Evolutionary conservation across 2,888 invertebrate genomes (phyloP), one percentile per base, ranked within the genome.

Genomic region (Phaonia tiefii): DNA sequence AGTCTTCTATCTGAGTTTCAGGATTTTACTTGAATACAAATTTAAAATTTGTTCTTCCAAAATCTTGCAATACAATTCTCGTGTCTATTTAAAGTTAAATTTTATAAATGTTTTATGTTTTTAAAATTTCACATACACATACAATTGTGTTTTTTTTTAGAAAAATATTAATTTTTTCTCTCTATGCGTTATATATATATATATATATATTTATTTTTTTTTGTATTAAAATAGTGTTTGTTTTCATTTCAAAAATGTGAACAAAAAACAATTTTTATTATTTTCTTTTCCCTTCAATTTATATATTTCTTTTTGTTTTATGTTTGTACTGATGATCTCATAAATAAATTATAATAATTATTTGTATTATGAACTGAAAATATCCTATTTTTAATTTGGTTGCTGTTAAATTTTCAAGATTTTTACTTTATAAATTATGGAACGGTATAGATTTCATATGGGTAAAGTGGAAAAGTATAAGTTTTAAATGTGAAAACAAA

Each of bases 311-410:
- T 54, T 44, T 54, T 54, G 54, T 54, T 54, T 25, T 63, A 15
- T 63, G 20, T 63, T 65, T 65, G 65, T 65, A 65, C 65, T 65
- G 46, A 65, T 65, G 65, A 65, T 65, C 65, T 65, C 54, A 54
- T 25, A 54, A 22, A 25, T 54, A 54, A 54, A 54, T 54, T 22
- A 25, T 54, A 54, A 54, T 54, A 25, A 54, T 54, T 54, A 54
- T 3, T 54, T 11, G 54, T 10, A 11, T 54, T 54, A 22, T 20
- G 13, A 31, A 31, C 31, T 31, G 31, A n/a, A n/a, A n/a, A n/a
- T 31, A 5, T 31, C 8, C 8, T 31, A 8, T 31, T 31, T 31
- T 31, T 31, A 25, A 54, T 13, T 54, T 54, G n/a, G 22, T 54
- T 22, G 1, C 7, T 22, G 22, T 25, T 54, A 54, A 25, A 22